Percentiles rank a stretch among this genome's conserved stretches.
Conservation (phyloP, 2,113 vertebrate species). For the Carlito syrichta region DNA sequence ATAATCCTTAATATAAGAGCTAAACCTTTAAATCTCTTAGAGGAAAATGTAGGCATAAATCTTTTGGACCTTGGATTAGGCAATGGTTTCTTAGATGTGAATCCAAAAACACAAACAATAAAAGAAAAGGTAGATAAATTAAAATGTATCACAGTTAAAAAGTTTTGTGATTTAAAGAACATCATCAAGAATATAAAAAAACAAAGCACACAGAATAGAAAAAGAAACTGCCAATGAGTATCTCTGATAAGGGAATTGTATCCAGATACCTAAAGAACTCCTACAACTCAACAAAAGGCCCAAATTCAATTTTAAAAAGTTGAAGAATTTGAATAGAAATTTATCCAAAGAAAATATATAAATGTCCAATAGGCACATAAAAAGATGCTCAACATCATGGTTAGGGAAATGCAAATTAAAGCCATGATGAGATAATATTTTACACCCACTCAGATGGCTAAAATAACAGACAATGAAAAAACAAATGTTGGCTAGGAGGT, state of each 20-base stretch:
- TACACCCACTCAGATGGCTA: neutral
- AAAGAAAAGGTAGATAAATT: neutral
- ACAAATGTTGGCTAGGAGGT: neutral
- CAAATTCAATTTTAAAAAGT: neutral
- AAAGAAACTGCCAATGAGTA: neutral
- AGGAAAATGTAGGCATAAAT: neutral
- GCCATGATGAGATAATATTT: neutral
- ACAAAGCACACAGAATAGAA: neutral
- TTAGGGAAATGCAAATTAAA: neutral
- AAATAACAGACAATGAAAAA: neutral
- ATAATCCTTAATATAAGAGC: neutral
- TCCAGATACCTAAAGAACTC: neutral
- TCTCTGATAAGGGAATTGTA: neutral
- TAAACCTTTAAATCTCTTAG: neutral
- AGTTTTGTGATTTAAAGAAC: neutral
- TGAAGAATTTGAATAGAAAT: neutral
- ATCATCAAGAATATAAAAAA: neutral
- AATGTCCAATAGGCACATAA: neutral
- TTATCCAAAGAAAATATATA: neutral
- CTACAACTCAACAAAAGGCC: neutral
- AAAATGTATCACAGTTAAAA: neutral
- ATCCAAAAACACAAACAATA: neutral
- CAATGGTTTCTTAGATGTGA: neutral
- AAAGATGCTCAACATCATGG: neutral
- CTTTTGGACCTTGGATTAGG: neutral